Conservation (phyloP, 2,797 vertebrate genomes). For the Liparis tanakae region DNA sequence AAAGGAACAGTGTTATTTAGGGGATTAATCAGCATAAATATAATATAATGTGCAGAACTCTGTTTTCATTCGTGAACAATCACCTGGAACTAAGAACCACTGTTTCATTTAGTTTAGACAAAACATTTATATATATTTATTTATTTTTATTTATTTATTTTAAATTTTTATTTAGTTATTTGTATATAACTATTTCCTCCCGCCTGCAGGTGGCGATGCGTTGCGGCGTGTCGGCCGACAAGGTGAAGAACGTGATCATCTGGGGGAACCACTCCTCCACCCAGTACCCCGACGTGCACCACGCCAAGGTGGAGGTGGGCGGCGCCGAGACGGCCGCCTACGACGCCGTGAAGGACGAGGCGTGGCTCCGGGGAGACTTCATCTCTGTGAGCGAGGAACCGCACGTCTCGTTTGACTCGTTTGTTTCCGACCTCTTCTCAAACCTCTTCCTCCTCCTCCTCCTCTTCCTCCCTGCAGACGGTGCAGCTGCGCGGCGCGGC, state of each 20-base stretch:
- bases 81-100: too few relatives aligned
- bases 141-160: too few relatives aligned
- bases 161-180: too few relatives aligned
- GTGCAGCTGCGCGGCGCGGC: slow-evolving; percentile 95
- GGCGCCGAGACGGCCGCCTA: slow-evolving; percentile 87
- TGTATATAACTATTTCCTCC: not conserved
- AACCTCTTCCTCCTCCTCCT: not conserved
- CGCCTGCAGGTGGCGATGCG: slow-evolving; percentile 90
- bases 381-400: slow-evolving; percentile 85
- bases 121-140: too few relatives aligned
- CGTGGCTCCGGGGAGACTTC: slow-evolving; percentile 94
- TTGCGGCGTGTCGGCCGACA: slow-evolving; percentile 85
- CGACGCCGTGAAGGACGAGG: slow-evolving; percentile 91
- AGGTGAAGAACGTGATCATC: slow-evolving; percentile 97
- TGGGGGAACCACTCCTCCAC: slow-evolving; percentile 99
- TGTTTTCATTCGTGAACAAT: too few relatives aligned
- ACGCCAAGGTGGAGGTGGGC: slow-evolving; percentile 86
- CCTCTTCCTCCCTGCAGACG: slow-evolving; percentile 76
- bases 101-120: too few relatives aligned
- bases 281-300: slow-evolving; percentile 96
- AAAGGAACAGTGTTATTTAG: too few relatives aligned
- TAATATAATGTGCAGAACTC: too few relatives aligned
- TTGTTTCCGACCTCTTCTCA: not conserved
- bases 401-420: too few relatives aligned
- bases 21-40: too few relatives aligned